These are phyloP conservation scores for Drosophila prosaltans DNA, from an alignment of 1,140 invertebrate species.

Conservation along the genomic window DNA sequence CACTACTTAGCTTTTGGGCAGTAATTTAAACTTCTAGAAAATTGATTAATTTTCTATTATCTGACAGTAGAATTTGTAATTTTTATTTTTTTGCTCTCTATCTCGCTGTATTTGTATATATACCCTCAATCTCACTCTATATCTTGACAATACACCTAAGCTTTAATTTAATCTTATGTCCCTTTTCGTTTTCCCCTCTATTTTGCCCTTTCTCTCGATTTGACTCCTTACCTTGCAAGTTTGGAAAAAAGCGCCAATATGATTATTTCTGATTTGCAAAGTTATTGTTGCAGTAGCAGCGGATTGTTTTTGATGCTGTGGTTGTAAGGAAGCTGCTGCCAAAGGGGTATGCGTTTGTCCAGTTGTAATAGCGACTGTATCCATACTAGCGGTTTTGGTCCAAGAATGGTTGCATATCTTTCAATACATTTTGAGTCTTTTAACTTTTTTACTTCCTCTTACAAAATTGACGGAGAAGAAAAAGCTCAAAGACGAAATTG, in stretches of 20 bases:
- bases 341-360: slow-evolving; percentile 77
- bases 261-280: slow-evolving; percentile 65
- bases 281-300: slow-evolving; percentile 44
- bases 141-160: slow-evolving; percentile 27
- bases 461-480: slow-evolving; percentile 12
- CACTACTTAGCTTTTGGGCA: not conserved
- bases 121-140: not conserved
- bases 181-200: not conserved
- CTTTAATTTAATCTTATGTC: slow-evolving; percentile 21
- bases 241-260: slow-evolving; percentile 81
- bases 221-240: slow-evolving; percentile 82
- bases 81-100: not conserved
- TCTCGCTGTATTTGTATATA: not conserved
- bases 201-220: not conserved
- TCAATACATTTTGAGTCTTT: slow-evolving; percentile 18
- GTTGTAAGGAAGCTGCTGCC: slow-evolving; percentile 43
- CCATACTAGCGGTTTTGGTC: slow-evolving; percentile 49
- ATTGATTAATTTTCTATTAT: not conserved
- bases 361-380: slow-evolving; percentile 80
- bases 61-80: not conserved
- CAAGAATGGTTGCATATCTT: slow-evolving; percentile 28
- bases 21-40: not conserved
- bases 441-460: slow-evolving; percentile 43
- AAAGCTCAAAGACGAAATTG: slow-evolving; percentile 47
- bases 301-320: slow-evolving; percentile 49